A percentile compares a stretch with the other conserved stretches of the same genome.
phyloP scores from a whole-genome alignment of 2,797 vertebrate genomes.

The Muscicapa comitata region DNA sequence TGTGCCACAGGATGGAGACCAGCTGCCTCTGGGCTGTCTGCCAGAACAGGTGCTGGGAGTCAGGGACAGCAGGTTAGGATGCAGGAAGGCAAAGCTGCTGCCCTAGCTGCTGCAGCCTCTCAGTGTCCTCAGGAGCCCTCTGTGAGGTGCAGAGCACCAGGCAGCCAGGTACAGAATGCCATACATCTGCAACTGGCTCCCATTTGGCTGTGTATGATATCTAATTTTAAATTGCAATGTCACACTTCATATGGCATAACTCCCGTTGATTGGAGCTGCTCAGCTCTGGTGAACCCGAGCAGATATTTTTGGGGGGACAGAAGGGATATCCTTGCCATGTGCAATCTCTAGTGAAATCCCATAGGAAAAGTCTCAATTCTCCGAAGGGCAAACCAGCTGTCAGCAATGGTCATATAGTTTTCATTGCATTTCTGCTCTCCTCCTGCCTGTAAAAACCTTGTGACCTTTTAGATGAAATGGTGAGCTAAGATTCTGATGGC shows the following conservation, averaged over 20 bases:
- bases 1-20: neutral
- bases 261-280: neutral
- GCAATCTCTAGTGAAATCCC: neutral
- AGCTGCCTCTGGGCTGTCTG: neutral
- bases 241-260: neutral
- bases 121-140: neutral
- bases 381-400: neutral
- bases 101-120: accelerated
- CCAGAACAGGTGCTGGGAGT: neutral
- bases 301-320: neutral
- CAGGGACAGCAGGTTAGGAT: neutral
- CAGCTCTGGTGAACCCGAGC: neutral
- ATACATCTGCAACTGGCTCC: neutral
- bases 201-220: accelerated
- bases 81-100: neutral
- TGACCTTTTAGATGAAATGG: neutral
- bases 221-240: neutral
- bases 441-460: neutral
- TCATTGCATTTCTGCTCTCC: neutral
- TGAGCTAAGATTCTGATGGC: neutral
- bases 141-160: neutral
- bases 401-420: accelerated
- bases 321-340: neutral
- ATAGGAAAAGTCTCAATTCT: neutral
- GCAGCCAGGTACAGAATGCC: neutral